phyloP scores from a whole-genome alignment of 2,113 vertebrate species.

The Indicator indicator region DNA sequence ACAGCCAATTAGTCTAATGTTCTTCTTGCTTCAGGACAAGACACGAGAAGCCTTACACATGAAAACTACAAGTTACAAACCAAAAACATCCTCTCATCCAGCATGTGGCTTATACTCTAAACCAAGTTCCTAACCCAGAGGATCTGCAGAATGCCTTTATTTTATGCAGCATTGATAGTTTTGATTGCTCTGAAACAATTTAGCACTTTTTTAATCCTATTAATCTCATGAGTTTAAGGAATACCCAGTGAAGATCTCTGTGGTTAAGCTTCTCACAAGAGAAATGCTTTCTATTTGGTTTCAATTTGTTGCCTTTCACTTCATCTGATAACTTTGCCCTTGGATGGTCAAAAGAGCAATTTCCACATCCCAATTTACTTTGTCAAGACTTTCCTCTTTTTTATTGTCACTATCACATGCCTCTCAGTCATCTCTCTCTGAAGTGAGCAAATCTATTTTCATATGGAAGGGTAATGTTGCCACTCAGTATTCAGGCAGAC shows the following conservation, averaged over 20 bases:
- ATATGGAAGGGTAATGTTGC: not conserved
- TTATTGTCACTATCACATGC: not conserved
- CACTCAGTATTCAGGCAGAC: not conserved
- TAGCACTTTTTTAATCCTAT: not conserved
- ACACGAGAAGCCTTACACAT: not conserved
- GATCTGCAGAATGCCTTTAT: not conserved
- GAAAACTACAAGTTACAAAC: not conserved
- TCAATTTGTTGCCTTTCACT: not conserved
- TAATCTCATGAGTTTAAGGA: not conserved
- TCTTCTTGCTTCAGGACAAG: not conserved
- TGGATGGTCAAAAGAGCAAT: constrained; percentile 6
- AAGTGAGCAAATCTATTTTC: not conserved
- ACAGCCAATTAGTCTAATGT: not conserved
- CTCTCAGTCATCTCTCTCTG: not conserved
- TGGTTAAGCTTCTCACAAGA: not conserved
- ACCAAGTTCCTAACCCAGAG: not conserved
- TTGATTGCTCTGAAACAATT: not conserved
- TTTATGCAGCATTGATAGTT: not conserved
- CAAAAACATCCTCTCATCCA: not conserved
- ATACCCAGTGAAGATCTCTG: not conserved
- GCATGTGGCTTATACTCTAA: not conserved
- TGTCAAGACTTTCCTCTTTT: not conserved
- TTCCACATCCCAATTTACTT: not conserved
- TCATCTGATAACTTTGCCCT: not conserved
- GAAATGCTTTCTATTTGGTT: not conserved